Base-by-base conservation (phyloP, 2,113 vertebrate species). In the Athene noctua region DNA sequence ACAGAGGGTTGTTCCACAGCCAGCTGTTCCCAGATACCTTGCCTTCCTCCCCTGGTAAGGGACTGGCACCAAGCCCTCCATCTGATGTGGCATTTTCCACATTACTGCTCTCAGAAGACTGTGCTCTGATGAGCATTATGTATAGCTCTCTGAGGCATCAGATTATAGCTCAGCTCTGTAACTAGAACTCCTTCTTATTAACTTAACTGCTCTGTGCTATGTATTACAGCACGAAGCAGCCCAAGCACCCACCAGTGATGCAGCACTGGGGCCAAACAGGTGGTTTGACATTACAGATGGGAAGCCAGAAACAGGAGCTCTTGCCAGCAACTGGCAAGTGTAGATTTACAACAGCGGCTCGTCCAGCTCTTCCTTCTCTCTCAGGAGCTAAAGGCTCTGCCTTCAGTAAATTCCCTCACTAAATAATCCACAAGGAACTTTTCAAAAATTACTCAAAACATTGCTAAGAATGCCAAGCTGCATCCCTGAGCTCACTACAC, bases 101-200 rank as follows among this genome's bases (percentile, higher is more conserved):
- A 6, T 26, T 9, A 38, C 20, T 57, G 79, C 63, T 87, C 63
- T 90, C 62, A 25, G 80, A 47, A 68, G 52, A 29, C 32, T 11
- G 2, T 29, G 57, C 32, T 78, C 44, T 65, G 82, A 38, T 0
- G 0, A 85, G 61, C 3, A 0, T n/a, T 57, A 68, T 0, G 0
- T 32, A 44, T 2, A 1, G 36, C 78, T 83, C 52, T 78, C 78
- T 1, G 17, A 90, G 73, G 80, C 77, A 70, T 10, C 2, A 0
- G 38, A 19, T 77, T 82, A 34, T 19, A 92, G 62, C 72, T 86
- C 66, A 57, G 22, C 12, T 68, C 80, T 70, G 62, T 42, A 38
- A 42, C 58, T 23, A 47, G 34, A 71, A 27, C 65, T 82, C 44
- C 34, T 92, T 11, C 38, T 58, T 57, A 81, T 80, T 77, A 71